Evolutionary conservation across 2,113 vertebrate species (phyloP).

Genomic region (Microcebus lehilahytsara): DNA sequence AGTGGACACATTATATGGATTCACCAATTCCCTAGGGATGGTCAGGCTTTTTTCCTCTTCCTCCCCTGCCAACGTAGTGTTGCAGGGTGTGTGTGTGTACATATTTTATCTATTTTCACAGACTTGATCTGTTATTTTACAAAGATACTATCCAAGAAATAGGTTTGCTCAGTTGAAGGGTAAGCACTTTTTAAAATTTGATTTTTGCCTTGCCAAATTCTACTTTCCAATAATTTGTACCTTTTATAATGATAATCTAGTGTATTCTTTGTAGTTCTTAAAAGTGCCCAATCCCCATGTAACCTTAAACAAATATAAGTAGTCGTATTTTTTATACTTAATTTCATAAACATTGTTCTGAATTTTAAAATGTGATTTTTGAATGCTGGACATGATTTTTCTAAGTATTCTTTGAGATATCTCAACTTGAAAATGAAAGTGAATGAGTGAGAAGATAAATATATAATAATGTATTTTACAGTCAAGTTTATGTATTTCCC

Average conservation of each 20-base stretch:
- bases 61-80: not conserved
- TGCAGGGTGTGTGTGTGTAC: not conserved
- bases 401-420: not conserved
- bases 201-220: not conserved
- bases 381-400: not conserved
- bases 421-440: conserved; percentile 3
- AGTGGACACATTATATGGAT: not conserved
- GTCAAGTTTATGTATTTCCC: not conserved
- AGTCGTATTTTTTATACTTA: not conserved
- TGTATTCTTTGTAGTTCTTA: not conserved
- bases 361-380: not conserved
- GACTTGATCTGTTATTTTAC: not conserved
- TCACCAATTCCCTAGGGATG: not conserved
- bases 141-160: not conserved
- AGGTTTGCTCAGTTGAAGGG: not conserved
- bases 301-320: not conserved
- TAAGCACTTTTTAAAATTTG: not conserved
- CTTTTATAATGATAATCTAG: not conserved
- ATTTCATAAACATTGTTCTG: not conserved
- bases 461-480: not conserved
- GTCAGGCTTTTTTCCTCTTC: not conserved
- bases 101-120: not conserved
- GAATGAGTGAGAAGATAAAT: not conserved
- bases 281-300: not conserved
- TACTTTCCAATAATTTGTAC: not conserved